Percentiles rank a stretch among this genome's conserved stretches.
phyloP scores from a whole-genome alignment of 2,113 vertebrate genomes.

The Muscicapa adusta region DNA sequence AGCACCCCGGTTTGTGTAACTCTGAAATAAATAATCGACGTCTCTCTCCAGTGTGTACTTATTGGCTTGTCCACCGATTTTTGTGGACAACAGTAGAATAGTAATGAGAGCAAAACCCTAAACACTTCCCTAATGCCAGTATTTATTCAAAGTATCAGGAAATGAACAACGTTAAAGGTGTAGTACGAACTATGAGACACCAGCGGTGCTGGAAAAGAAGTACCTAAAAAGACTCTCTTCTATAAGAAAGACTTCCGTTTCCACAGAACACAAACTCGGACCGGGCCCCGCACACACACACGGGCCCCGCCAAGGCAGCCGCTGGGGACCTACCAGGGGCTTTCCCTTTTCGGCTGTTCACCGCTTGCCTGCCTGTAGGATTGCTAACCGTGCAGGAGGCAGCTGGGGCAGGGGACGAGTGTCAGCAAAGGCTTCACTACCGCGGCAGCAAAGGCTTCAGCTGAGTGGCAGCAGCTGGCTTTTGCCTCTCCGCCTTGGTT shows the following conservation, averaged over 20 bases:
- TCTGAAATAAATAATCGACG: neutral
- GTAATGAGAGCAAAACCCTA: neutral
- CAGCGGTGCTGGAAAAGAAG: neutral
- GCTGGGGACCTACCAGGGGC: neutral
- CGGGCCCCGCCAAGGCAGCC: too few species aligned
- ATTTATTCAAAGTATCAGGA: neutral
- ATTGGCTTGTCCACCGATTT: neutral
- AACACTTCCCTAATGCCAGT: too few species aligned
- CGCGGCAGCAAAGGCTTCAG: rapidly evolving
- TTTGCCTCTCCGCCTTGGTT: rapidly evolving
- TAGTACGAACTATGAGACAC: neutral
- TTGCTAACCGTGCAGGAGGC: rapidly evolving
- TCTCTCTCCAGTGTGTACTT: neutral
- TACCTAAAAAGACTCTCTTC: rapidly evolving
- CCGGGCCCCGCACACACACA: neutral
- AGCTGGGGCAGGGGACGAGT: rapidly evolving
- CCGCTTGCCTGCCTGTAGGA: neutral
- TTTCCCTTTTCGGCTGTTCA: rapidly evolving
- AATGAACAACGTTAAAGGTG: neutral
- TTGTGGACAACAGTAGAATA: too few species aligned
- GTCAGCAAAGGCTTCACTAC: rapidly evolving
- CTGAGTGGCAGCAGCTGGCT: rapidly evolving
- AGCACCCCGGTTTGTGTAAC: neutral
- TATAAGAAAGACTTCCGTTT: rapidly evolving
- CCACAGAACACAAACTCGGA: rapidly evolving